Percentiles rank a stretch among this genome's conserved stretches.
These are phyloP conservation scores for Brachynemurus nebulosus DNA, from an alignment of 2,888 invertebrate genomes.

Conservation along the genomic window DNA sequence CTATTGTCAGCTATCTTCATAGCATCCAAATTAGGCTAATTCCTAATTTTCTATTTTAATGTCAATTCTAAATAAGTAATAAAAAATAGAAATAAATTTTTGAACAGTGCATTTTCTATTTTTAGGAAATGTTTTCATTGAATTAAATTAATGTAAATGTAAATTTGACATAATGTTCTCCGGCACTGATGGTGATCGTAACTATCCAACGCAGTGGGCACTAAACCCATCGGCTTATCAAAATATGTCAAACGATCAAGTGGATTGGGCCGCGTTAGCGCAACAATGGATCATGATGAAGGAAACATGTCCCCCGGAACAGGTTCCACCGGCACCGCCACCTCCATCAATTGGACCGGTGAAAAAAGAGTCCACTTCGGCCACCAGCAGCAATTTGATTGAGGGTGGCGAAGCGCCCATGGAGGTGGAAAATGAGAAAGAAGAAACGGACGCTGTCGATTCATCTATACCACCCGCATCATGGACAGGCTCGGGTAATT, in stretches of 20 bases:
- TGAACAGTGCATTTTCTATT: too few species aligned
- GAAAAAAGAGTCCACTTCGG: conserved; percentile 18
- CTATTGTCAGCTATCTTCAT: too few species aligned
- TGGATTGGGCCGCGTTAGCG: conserved; percentile 93
- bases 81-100: too few species aligned
- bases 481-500: conserved; percentile 28
- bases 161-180: conserved; percentile 1
- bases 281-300: conserved; percentile 98
- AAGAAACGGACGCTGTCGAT: conserved; percentile 39
- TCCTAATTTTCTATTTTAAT: too few species aligned
- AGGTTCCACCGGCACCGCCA: conserved; percentile 44
- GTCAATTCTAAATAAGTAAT: too few species aligned
- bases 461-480: conserved; percentile 27
- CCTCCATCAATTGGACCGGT: conserved; percentile 31
- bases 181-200: conserved; percentile 20
- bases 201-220: conserved; percentile 64
- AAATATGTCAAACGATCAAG: conserved; percentile 70
- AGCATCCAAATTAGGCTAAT: too few species aligned
- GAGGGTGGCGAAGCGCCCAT: conserved; percentile 78
- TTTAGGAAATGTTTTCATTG: too few species aligned
- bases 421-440: conserved; percentile 70
- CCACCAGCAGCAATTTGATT: conserved; percentile 29
- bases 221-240: conserved; percentile 69
- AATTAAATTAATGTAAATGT: neutral
- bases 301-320: conserved; percentile 45